A percentile compares a stretch with the other conserved stretches of the same genome.
phyloP scores from a whole-genome alignment of 1,140 invertebrate species.

The Hyles vespertilio region DNA sequence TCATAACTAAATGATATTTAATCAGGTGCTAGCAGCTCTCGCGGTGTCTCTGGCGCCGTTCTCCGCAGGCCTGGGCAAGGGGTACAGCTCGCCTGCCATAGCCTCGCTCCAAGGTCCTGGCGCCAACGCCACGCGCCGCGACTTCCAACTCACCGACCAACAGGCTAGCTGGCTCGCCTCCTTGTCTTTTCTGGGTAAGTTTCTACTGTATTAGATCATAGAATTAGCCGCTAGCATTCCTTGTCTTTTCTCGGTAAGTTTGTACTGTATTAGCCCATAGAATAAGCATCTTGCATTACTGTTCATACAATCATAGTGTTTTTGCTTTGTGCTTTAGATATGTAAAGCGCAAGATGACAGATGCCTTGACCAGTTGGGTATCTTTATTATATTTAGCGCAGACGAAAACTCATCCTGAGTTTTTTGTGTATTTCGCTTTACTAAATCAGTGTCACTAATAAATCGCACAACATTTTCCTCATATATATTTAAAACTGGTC shows the following conservation, averaged over 20 bases:
- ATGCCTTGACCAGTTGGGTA: no score
- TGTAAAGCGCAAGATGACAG: no score
- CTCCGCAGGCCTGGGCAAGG: slow-evolving; percentile 88
- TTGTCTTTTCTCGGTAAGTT: slow-evolving; percentile 79
- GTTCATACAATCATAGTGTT: no score
- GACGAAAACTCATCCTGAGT: no score
- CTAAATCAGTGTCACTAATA: no score
- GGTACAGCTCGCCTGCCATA: slow-evolving; percentile 90
- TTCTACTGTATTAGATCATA: neutral
- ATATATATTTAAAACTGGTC: no score
- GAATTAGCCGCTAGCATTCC: no score
- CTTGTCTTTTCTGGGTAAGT: slow-evolving; percentile 82
- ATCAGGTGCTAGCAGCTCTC: slow-evolving; percentile 84
- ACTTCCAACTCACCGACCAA: slow-evolving; percentile 83
- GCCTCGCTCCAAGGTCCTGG: slow-evolving; percentile 83
- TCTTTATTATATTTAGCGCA: no score
- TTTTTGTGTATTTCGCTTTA: no score
- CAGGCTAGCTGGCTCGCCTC: slow-evolving; percentile 91
- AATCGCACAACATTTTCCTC: no score
- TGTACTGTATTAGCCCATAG: neutral
- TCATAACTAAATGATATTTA: neutral
- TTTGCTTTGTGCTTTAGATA: no score
- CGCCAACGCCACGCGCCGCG: slow-evolving; percentile 48
- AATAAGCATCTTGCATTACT: no score
- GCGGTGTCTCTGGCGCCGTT: slow-evolving; percentile 89